Evolutionary conservation across 2,113 vertebrate genomes (phyloP), one percentile per base, ranked within the genome.

Genomic region (Eclectus roratus): DNA sequence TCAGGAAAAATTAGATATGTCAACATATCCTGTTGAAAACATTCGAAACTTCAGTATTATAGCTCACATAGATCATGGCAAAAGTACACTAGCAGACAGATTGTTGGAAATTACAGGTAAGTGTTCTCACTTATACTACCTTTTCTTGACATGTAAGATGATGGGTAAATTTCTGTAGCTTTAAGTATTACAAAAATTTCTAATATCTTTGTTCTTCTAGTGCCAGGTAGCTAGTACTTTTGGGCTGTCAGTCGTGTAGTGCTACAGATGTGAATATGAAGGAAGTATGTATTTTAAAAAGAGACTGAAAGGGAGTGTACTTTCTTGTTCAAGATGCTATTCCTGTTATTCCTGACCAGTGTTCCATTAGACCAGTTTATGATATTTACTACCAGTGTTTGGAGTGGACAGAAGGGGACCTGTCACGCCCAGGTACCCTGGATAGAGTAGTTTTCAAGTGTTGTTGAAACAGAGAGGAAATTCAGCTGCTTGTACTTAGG

Each of bases 31-130:
- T 50, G 98, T 97, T 80, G 99, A 99, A 93, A 98, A 96, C 93
- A 99, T 98, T 97, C 98, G 99, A 85, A 99, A 99, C 97, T 99
- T 99, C 96, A 98, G 99, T 96, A 99, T 99, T 92, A 98, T 99
- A 79, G 99, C 99, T 85, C 99, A 99, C 6, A 99, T 99, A 81
- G 99, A 99, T 95, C 99, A 99, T 94, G 99, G 99, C 46, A 99
- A 99, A 98, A 99, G 99, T 97, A 99, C 99, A 17, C 94, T 99
- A 85, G 99, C 99, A 56, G 99, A 99, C 97, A 98, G 99, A 64
- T 96, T 99, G 27, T 76, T 99, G 91, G 99, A 99, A 97, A 98
- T 99, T 82, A 99, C 99, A 93, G 99, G 99, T 99, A 91, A 80
- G 65, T 11, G 16, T 63, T 74, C 25, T 70, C 3, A 23, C 93